Conservation (phyloP, 2,113 vertebrate genomes). For the Cyprinodon brontotheroides region DNA sequence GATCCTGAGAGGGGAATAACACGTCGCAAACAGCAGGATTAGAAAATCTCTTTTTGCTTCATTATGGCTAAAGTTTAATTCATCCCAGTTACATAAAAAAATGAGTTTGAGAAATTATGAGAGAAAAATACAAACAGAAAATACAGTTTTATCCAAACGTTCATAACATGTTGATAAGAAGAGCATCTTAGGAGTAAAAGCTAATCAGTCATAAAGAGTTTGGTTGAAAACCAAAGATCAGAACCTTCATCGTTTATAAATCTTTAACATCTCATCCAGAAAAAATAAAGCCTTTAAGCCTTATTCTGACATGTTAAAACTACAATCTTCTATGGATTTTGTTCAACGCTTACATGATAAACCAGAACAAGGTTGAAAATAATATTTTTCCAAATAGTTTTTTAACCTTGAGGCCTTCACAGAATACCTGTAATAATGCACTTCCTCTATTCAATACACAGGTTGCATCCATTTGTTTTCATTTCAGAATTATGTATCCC, state of each 20-base stretch:
- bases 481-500: neutral
- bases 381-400: neutral
- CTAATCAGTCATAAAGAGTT: slow-evolving; percentile 7
- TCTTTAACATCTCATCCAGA: slow-evolving; percentile 6
- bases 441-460: neutral
- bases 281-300: neutral
- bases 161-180: neutral
- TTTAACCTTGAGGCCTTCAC: neutral
- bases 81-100: slow-evolving; percentile 15
- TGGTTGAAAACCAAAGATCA: slow-evolving; percentile 11
- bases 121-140: neutral
- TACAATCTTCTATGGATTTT: neutral
- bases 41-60: slow-evolving; percentile 38
- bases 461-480: neutral
- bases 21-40: slow-evolving; percentile 11
- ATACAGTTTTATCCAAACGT: slow-evolving; percentile 3
- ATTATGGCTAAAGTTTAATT: slow-evolving; percentile 27
- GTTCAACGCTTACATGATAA: neutral
- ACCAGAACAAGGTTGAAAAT: neutral
- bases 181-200: neutral
- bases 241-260: neutral
- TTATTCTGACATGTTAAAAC: neutral
- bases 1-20: slow-evolving; percentile 22
- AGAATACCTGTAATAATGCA: neutral
- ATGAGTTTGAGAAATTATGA: neutral